These are phyloP conservation scores for Bostrychus sinensis DNA, from an alignment of 2,113 vertebrate species.

Conservation along the genomic window DNA sequence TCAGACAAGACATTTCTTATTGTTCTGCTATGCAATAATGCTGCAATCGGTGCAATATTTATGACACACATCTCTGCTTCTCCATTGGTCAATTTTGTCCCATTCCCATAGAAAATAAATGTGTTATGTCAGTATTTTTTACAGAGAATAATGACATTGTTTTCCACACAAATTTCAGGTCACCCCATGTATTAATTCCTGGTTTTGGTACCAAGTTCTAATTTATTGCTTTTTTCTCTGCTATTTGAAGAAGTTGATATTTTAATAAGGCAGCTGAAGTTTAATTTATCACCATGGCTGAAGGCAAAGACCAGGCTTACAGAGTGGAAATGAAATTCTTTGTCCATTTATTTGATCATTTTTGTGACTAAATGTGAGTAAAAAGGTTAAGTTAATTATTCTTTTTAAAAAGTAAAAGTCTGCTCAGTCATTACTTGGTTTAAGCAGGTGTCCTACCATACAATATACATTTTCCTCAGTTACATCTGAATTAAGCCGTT, in stretches of 20 bases:
- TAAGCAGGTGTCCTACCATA: slow-evolving; percentile 1
- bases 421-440: background rate
- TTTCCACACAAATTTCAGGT: no score
- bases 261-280: background rate
- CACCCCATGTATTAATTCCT: no score
- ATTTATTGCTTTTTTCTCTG: no score
- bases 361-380: background rate
- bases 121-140: background rate
- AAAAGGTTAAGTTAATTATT: background rate
- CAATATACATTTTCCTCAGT: no score
- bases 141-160: background rate
- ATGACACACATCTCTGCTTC: background rate
- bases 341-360: background rate
- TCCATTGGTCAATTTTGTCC: background rate
- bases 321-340: slow-evolving; percentile 3
- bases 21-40: slow-evolving; percentile 8
- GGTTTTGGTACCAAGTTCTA: no score
- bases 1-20: background rate
- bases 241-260: background rate
- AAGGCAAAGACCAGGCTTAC: background rate
- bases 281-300: slow-evolving; percentile 5
- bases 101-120: background rate
- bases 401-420: background rate
- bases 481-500: no score
- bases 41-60: slow-evolving; percentile 10